A percentile compares a stretch with the other conserved stretches of the same genome.
These are phyloP conservation scores for Coracopsis vasa DNA, from an alignment of 2,113 vertebrate genomes.

Conservation along the genomic window DNA sequence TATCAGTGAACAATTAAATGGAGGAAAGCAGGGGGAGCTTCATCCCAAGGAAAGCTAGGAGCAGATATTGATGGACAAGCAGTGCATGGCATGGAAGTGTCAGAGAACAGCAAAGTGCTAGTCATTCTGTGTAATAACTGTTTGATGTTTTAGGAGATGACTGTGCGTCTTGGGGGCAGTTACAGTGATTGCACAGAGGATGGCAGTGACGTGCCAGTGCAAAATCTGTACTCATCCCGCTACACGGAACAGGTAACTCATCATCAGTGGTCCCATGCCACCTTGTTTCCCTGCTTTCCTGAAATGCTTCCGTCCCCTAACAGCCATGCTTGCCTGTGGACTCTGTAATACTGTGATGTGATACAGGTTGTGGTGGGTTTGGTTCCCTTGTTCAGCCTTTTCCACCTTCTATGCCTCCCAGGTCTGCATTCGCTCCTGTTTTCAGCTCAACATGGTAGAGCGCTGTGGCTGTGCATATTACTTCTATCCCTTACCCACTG, in stretches of 20 bases:
- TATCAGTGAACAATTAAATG: neutral
- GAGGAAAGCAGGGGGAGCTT: neutral
- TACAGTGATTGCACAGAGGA: constrained; percentile 80
- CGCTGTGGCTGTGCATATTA: constrained; percentile 79
- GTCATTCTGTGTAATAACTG: neutral
- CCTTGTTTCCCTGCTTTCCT: neutral
- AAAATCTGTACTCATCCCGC: constrained; percentile 70
- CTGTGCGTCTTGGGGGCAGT: constrained; percentile 73
- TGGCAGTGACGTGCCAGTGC: constrained; percentile 75
- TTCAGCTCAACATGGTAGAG: constrained; percentile 77
- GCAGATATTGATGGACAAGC: neutral
- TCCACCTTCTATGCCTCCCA: neutral
- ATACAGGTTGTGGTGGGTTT: neutral
- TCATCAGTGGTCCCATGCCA: neutral
- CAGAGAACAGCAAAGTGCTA: neutral
- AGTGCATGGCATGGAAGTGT: neutral
- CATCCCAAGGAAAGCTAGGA: neutral
- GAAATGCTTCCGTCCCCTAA: neutral
- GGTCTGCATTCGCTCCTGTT: constrained; percentile 83
- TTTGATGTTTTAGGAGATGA: constrained; percentile 60
- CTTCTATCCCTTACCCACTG: constrained; percentile 68
- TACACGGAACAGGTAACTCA: constrained; percentile 79
- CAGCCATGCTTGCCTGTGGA: accelerated
- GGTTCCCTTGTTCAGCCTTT: neutral
- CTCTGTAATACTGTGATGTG: neutral